These are phyloP conservation scores for Branchinecta lynchi DNA, from an alignment of 1,140 invertebrate genomes.

Conservation along the genomic window DNA sequence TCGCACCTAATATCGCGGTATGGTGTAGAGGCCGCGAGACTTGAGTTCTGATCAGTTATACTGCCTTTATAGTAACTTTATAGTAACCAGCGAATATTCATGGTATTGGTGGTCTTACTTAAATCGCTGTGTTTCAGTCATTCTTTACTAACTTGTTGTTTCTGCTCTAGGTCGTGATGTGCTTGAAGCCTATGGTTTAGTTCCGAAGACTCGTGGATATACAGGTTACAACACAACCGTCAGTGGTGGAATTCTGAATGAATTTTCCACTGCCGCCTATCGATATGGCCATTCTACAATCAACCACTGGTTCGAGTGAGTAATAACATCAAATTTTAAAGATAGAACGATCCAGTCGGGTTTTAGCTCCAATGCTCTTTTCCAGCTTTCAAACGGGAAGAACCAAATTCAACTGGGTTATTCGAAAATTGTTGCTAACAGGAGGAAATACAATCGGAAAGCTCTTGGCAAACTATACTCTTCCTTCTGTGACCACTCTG, in stretches of 20 bases:
- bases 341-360: slow-evolving; percentile 19
- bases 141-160: not conserved
- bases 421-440: too few relatives aligned
- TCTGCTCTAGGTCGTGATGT: slow-evolving; percentile 24
- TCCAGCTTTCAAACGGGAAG: slow-evolving; percentile 16
- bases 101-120: too few relatives aligned
- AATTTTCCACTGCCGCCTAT: slow-evolving; percentile 38
- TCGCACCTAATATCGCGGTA: too few relatives aligned
- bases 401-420: too few relatives aligned
- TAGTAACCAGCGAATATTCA: too few relatives aligned
- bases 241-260: slow-evolving; percentile 33
- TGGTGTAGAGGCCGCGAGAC: too few relatives aligned
- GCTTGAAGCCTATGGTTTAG: slow-evolving; percentile 27
- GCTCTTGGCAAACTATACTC: too few relatives aligned
- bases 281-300: slow-evolving; percentile 35
- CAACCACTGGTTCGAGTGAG: slow-evolving; percentile 22
- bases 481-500: too few relatives aligned
- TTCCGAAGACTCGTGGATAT: slow-evolving; percentile 25
- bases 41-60: too few relatives aligned
- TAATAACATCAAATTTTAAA: not conserved
- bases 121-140: not conserved
- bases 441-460: too few relatives aligned
- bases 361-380: slow-evolving; percentile 18
- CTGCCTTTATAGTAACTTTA: too few relatives aligned
- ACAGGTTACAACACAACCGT: slow-evolving; percentile 30